These are phyloP conservation scores for Lissocephala sabroskyi DNA, from an alignment of 2,888 invertebrate genomes.

Conservation along the genomic window DNA sequence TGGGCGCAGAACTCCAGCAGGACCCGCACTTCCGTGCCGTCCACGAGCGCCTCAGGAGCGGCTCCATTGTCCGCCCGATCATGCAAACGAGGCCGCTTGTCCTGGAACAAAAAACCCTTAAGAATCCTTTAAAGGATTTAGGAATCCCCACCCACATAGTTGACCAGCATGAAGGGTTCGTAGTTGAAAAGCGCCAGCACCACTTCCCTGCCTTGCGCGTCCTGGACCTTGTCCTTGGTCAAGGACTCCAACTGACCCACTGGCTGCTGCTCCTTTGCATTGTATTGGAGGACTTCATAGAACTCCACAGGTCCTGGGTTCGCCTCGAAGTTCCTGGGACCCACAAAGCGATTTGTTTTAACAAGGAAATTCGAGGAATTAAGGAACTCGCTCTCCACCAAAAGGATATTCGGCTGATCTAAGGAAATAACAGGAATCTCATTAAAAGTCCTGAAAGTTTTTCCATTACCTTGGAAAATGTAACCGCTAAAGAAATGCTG, in stretches of 20 bases:
- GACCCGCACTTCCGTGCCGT: conserved; percentile 75
- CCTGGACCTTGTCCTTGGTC: conserved; percentile 38
- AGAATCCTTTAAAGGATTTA: too few relatives aligned
- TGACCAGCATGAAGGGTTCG: conserved; percentile 63
- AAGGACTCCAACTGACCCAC: background rate
- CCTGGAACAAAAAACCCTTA: too few relatives aligned
- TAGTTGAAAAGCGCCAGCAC: conserved; percentile 61
- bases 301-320: conserved; percentile 27
- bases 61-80: too few relatives aligned
- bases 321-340: conserved; percentile 31
- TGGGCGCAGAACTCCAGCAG: conserved; percentile 68
- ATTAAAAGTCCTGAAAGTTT: too few relatives aligned
- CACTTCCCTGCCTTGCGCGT: conserved; percentile 62
- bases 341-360: conserved; percentile 64
- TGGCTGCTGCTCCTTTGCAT: conserved; percentile 25
- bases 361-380: conserved; percentile 48
- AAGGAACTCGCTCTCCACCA: conserved; percentile 40
- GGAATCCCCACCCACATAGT: conserved; percentile 35
- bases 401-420: conserved; percentile 65
- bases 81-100: too few relatives aligned
- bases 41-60: conserved; percentile 62
- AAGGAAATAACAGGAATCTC: background rate
- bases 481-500: conserved; percentile 27
- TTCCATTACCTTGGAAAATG: conserved; percentile 57
- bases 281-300: conserved; percentile 37